These are phyloP conservation scores for Xenus cinereus DNA, from an alignment of 2,113 vertebrate species.

Conservation along the genomic window DNA sequence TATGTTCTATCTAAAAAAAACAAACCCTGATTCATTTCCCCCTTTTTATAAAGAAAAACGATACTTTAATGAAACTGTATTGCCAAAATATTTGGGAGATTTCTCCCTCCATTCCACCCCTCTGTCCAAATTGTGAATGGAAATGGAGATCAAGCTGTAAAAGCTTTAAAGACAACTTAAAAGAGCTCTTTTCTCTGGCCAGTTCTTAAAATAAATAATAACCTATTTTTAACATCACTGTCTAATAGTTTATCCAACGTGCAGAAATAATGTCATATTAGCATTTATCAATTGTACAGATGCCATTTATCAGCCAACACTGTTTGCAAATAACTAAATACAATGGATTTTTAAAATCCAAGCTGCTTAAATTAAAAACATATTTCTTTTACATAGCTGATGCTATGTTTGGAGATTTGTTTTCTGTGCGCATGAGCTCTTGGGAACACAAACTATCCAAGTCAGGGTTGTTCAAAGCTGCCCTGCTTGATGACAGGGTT, in stretches of 20 bases:
- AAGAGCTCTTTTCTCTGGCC: background rate
- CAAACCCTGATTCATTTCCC: background rate
- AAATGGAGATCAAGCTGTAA: background rate
- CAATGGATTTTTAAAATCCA: background rate
- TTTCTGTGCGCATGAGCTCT: background rate
- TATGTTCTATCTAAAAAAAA: background rate
- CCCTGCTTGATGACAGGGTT: background rate
- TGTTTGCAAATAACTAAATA: background rate
- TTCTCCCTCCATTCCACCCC: background rate
- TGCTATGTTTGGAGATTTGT: background rate
- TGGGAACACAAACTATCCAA: background rate
- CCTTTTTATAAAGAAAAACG: background rate
- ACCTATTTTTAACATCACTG: background rate
- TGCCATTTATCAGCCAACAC: background rate
- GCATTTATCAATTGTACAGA: background rate
- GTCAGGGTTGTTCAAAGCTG: background rate
- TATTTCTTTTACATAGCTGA: background rate
- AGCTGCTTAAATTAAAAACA: background rate
- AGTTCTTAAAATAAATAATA: background rate
- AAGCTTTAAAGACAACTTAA: background rate
- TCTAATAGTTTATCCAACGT: background rate
- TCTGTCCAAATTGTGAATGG: background rate
- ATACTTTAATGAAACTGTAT: background rate
- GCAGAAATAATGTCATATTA: background rate
- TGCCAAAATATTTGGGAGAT: background rate